Evolutionary conservation across 2,113 vertebrate genomes (phyloP).

Genomic region (Archilochus colubris): DNA sequence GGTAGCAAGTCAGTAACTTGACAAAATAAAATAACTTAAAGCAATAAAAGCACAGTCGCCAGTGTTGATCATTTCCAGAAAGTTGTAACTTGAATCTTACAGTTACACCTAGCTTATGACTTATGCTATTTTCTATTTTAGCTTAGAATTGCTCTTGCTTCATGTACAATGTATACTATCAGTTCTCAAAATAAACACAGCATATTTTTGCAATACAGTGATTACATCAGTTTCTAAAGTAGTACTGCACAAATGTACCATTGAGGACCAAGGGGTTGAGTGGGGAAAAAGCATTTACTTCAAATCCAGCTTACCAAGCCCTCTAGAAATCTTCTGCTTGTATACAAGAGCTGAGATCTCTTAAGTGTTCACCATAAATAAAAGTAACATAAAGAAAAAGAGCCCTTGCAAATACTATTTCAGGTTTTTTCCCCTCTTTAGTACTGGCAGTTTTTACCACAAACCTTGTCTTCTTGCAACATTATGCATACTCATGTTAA

Average conservation of each 20-base stretch:
- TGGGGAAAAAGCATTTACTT: not conserved
- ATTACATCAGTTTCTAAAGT: slow-evolving; percentile 62
- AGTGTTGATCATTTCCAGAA: not conserved
- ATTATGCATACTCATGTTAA: not conserved
- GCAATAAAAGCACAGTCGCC: not conserved
- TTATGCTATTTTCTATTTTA: not conserved
- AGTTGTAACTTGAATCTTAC: not conserved
- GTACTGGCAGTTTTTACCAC: not conserved
- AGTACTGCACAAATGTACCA: not conserved
- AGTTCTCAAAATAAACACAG: slow-evolving; percentile 35
- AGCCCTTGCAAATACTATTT: not conserved
- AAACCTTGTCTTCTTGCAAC: not conserved
- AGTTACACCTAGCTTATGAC: not conserved
- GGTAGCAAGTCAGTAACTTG: slow-evolving; percentile 27
- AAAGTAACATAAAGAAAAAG: not conserved
- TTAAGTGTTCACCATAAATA: not conserved
- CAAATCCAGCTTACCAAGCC: not conserved
- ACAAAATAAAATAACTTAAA: slow-evolving; percentile 21
- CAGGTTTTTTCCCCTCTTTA: not conserved
- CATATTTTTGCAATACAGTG: slow-evolving; percentile 20
- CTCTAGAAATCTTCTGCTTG: not conserved
- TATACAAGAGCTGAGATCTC: not conserved
- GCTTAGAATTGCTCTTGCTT: not conserved
- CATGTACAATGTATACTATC: not conserved
- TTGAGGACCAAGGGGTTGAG: not conserved